Evolutionary conservation across 2,113 vertebrate species (phyloP).

Genomic region (Columba livia): DNA sequence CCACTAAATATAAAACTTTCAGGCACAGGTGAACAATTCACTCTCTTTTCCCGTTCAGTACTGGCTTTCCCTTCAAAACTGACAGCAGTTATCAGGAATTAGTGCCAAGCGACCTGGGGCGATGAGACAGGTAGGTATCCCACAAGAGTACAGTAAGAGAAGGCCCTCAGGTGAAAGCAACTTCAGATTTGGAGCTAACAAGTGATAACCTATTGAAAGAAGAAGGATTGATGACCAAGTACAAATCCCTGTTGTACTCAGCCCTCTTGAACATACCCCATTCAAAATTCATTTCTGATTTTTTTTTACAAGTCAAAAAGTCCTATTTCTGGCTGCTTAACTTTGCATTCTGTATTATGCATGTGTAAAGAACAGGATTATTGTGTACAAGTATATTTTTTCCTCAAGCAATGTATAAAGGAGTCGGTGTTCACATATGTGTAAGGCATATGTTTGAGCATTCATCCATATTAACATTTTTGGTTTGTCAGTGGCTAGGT

Average conservation of each 20-base stretch:
- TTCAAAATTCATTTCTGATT: background rate
- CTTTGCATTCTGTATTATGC: background rate
- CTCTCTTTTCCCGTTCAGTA: background rate
- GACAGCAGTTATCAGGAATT: background rate
- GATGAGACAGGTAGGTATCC: background rate
- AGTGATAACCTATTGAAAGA: background rate
- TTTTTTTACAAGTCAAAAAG: background rate
- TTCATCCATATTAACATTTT: slow-evolving; percentile 20
- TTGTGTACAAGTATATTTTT: background rate
- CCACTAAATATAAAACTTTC: background rate
- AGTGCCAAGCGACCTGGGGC: background rate
- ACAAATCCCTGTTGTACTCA: background rate
- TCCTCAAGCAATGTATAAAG: background rate
- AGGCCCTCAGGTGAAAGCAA: background rate
- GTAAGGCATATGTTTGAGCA: background rate
- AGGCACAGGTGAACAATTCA: background rate
- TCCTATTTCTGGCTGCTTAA: background rate
- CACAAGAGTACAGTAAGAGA: background rate
- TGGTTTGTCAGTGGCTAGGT: background rate
- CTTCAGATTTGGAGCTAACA: background rate
- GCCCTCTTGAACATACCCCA: background rate
- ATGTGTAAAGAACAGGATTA: background rate
- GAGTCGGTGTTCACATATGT: slow-evolving; percentile 17
- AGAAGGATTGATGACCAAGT: background rate
- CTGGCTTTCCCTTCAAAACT: background rate